Base-by-base conservation (phyloP, 2,113 vertebrate species). In the Leptobrachium ailaonicum region DNA sequence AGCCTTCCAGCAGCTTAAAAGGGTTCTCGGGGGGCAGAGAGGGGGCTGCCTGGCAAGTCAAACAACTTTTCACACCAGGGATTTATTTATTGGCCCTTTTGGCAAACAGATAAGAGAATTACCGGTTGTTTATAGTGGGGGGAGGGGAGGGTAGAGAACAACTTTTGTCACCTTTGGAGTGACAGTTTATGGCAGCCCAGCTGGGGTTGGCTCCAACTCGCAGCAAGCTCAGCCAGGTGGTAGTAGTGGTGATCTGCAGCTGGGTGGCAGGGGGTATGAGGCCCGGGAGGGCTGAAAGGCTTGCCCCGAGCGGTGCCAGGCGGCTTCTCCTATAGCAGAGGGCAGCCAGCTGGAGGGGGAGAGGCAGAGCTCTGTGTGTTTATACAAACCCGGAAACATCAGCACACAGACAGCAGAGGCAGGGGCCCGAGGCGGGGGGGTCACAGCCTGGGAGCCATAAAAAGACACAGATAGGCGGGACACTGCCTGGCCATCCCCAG, bases 341-440 rank as follows among this genome's bases (percentile, higher is more conserved):
- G 20, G 20, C 20, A 32, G 20, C 20, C 20, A 32, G 20, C 20
- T 32, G 20, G 20, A 32, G 20, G 20, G 20, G 20, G 20, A 76
- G 79, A 82, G 41, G 72, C 66, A 56, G 66, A 75, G 62, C 71
- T 58, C 12, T 2, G n/a, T 14, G 56, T 89, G 89, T 90, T 92
- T 88, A 84, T 87, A 86, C 83, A 83, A 85, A 91, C 90, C 89
- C 89, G 90, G 90, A 91, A 89, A 90, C 88, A 83, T 86, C 79
- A 83, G 71, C 84, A 79, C 64, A 84, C 66, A 56, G 75, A 43
- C 66, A 73, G 74, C 47, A 86, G 83, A 84, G 85, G 47, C 47
- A 8, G 47, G 47, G 4, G 4, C 4, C 4, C 47, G 8, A 8
- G 8, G 47, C 4, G 47, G 4, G 4, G 8, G 47, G 47, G 47